Evolutionary conservation across 2,797 vertebrate species (phyloP), one percentile per base, ranked within the genome.

Genomic region (Coluber constrictor): DNA sequence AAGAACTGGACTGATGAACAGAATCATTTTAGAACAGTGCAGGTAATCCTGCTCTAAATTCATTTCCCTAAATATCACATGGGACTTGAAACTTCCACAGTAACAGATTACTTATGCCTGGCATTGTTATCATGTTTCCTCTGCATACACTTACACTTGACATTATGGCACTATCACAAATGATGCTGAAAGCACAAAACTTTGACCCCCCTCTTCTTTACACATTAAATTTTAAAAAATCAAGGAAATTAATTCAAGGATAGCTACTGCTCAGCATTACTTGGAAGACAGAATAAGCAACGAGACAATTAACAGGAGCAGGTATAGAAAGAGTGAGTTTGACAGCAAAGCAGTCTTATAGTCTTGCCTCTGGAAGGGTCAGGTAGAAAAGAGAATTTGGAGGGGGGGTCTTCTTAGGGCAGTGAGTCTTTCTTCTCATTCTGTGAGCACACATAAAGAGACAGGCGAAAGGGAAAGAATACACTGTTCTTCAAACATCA

Each of bases 131-230:
- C 25, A 37, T n/a, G n/a, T 54, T 63, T 47, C 32, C 12, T 2
- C 32, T 23, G 57, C 87, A 59, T 7, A 59, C 87, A 88, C 18
- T 88, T 37, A 88, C 87, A 88, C 87, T 88, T 88, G 87, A 54
- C 87, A 88, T 88, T 59, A 59, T 59, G 27, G 87, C 87, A 59
- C 87, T 59, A 32, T 7, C 29, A 37, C 56, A 88, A 88, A 88
- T 88, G 87, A 56, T 88, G n/a, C 55, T 88, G 57, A 88, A 88
- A 88, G n/a, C 87, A 88, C 87, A 88, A 37, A 83, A 83, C 74
- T 83, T 83, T 3, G 20, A 83, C 3, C 37, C 20, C 74, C 18
- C 37, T 43, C 74, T 37, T 57, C 32, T 88, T 88, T 59, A 32
- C n/a, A 88, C 56, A 57, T 37, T 55, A 59, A 16, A 47, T 60